phyloP scores from a whole-genome alignment of 35 echinoderm and acorn worm genomes.

The Eucidaris tribuloides region DNA sequence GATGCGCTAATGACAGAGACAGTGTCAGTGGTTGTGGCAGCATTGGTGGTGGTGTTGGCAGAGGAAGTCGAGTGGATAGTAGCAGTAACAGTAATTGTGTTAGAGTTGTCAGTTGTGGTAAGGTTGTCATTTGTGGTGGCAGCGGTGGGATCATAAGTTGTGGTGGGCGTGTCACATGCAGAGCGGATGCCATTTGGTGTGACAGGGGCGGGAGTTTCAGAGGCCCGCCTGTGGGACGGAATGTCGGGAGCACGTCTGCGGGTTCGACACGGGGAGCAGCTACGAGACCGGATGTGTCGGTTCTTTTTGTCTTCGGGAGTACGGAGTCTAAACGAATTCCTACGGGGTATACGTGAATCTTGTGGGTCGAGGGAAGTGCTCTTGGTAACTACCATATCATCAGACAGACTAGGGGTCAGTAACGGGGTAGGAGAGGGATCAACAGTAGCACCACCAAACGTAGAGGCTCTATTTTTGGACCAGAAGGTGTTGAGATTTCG shows the following conservation, averaged over 20 bases:
- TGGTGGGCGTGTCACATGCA: neutral
- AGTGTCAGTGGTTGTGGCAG: neutral
- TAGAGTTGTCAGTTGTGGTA: too few relatives aligned
- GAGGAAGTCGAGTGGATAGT: neutral
- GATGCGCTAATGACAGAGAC: neutral
- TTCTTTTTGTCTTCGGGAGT: neutral
- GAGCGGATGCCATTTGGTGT: neutral
- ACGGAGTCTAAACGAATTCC: neutral
- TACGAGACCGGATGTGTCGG: neutral
- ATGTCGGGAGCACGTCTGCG: neutral
- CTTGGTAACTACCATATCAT: too few relatives aligned
- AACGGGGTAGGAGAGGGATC: neutral
- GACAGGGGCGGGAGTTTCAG: neutral
- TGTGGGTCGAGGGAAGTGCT: neutral
- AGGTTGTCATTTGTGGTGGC: neutral
- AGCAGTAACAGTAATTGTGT: too few relatives aligned
- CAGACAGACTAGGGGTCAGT: too few relatives aligned
- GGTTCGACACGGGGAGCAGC: neutral
- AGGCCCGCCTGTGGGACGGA: too few relatives aligned
- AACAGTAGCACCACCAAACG: neutral
- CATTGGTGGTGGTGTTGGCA: neutral
- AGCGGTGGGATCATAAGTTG: neutral
- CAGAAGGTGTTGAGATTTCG: slow-evolving; percentile 19
- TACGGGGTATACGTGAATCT: neutral
- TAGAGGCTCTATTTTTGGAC: slow-evolving; percentile 3